Evolutionary conservation across 2,888 invertebrate species (phyloP), one percentile per base, ranked within the genome.

Genomic region (Boloria euphrosyne): DNA sequence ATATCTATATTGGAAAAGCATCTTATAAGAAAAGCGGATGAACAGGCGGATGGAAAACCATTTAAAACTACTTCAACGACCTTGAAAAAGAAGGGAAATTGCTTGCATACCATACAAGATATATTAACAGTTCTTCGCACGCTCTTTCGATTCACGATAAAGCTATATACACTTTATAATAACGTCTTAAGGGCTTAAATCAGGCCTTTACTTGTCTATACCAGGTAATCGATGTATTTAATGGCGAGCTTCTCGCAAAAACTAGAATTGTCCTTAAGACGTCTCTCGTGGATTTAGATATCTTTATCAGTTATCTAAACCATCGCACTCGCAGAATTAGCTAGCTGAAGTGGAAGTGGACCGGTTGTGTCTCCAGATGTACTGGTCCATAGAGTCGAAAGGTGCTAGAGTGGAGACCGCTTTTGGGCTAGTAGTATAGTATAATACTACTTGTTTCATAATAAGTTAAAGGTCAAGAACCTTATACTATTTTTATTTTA

Each of bases 61-160:
- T 17, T 62, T 65, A 52, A 43, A 54, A 18, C 17, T 13, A 50
- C 17, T 65, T 62, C 43, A 51, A 44, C 62, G 68, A 49, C 66
- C 66, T 69, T 66, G 66, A 65, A 69, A 71, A 67, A 69, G 53
- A 47, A 65, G 62, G 63, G 65, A 69, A 64, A 69, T 66, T 52
- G 57, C 68, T 60, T 54, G 53, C 50, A 57, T 57, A 27, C 57
- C 57, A 46, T 57, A 13, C 46, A 57, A 27, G n/a, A 16, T 22
- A 27, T 22, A 46, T 16, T 46, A 46, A 46, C 46, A 46, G 46
- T 46, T 57, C 22, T 57, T 46, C 2, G 22, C n/a, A 44, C 2
- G n/a, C 44, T 22, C n/a, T 57, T 57, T 57, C 22, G 44, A 22
- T 16, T 27, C 13, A 2, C 5, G 13, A 46, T 46, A 57, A 57